Evolutionary conservation across 2,888 invertebrate species (phyloP).

Genomic region (Chloroclysta siterata): DNA sequence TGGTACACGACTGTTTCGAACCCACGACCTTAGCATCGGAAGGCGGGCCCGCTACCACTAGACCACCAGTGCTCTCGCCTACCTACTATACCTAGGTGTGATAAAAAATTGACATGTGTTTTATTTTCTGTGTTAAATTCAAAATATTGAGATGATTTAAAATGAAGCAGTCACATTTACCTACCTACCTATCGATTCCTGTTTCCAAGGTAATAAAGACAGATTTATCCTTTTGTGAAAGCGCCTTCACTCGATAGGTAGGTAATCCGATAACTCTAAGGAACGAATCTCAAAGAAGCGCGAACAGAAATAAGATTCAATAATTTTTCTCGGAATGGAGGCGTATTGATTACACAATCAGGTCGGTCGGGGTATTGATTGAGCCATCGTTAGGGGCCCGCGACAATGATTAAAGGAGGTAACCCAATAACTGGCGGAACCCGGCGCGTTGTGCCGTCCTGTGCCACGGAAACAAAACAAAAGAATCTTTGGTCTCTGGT

Average conservation of each 20-base stretch:
- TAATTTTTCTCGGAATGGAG: constrained; percentile 62
- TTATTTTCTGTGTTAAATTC: too few species aligned
- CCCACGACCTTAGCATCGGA: too few species aligned
- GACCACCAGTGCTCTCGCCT: too few species aligned
- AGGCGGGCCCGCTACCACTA: too few species aligned
- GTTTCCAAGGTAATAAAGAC: background rate
- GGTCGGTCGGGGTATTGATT: constrained; percentile 57
- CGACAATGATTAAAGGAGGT: constrained; percentile 78
- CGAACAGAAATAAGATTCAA: constrained; percentile 56
- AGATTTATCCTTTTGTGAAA: background rate
- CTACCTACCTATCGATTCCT: too few species aligned
- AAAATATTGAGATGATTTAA: too few species aligned
- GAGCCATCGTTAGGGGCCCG: constrained; percentile 54
- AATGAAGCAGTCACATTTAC: too few species aligned
- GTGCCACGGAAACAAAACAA: constrained; percentile 67
- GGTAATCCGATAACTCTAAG: constrained; percentile 29
- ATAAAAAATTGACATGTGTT: too few species aligned
- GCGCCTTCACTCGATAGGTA: constrained; percentile 2
- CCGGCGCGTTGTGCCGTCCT: constrained; percentile 40
- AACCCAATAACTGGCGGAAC: constrained; percentile 74
- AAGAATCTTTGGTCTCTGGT: constrained; percentile 57
- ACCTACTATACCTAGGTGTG: too few species aligned
- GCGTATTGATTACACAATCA: constrained; percentile 75
- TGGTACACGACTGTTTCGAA: too few species aligned
- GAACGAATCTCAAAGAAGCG: constrained; percentile 39